phyloP scores from a whole-genome alignment of 2,888 invertebrate genomes.

The Apamea epomidion region DNA sequence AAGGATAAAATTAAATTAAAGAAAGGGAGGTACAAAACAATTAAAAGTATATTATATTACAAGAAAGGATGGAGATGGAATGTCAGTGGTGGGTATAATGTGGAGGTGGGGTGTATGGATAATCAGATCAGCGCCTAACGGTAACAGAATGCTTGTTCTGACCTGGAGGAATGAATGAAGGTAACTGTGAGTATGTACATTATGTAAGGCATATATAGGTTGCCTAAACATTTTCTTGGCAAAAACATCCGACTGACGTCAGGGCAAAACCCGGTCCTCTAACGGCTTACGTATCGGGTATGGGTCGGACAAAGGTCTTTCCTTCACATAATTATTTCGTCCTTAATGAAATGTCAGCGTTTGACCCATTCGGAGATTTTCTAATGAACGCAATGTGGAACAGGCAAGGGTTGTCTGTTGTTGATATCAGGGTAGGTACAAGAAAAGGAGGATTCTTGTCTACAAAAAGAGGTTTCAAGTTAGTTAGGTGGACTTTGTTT shows the following conservation, averaged over 20 bases:
- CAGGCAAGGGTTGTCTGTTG: neutral
- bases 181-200: too few species aligned
- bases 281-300: neutral
- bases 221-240: neutral
- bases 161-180: too few species aligned
- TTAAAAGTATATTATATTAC: too few species aligned
- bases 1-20: too few species aligned
- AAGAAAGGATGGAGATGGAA: too few species aligned
- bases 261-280: neutral
- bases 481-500: neutral
- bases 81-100: too few species aligned
- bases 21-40: too few species aligned
- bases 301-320: neutral
- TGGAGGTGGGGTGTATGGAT: too few species aligned
- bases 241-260: neutral
- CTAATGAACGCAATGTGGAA: neutral
- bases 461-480: too few species aligned
- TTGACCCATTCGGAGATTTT: neutral
- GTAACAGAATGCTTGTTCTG: too few species aligned
- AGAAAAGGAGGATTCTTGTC: neutral
- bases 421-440: neutral
- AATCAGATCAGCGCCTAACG: too few species aligned
- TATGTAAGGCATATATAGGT: neutral
- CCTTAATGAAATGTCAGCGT: constrained; percentile 11
- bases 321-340: neutral